Percentiles rank a stretch among this genome's conserved stretches.
phyloP scores from a whole-genome alignment of 1,140 invertebrate species.

The Orius insidiosus region DNA sequence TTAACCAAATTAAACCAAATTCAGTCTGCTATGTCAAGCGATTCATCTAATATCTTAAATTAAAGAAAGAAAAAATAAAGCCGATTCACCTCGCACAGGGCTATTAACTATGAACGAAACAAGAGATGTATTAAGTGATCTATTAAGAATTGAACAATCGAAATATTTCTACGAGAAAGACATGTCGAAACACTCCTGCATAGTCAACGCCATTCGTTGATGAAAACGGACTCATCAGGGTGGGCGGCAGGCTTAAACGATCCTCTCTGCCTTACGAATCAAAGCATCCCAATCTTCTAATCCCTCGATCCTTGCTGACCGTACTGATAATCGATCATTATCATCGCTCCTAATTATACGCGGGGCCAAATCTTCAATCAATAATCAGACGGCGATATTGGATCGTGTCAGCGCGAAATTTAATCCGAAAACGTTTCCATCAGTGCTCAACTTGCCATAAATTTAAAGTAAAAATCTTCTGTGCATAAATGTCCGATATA shows the following conservation, averaged over 20 bases:
- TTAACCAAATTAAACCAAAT: too few relatives aligned
- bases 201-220: slow-evolving; percentile 23
- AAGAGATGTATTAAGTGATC: too few relatives aligned
- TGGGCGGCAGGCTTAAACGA: slow-evolving; percentile 24
- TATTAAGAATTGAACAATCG: background rate
- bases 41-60: too few relatives aligned
- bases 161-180: background rate
- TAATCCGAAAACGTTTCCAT: slow-evolving; percentile 16
- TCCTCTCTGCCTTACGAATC: slow-evolving; percentile 20
- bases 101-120: too few relatives aligned
- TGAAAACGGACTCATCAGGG: slow-evolving; percentile 22
- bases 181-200: background rate
- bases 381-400: slow-evolving; percentile 22
- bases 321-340: slow-evolving; percentile 19
- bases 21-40: too few relatives aligned
- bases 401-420: slow-evolving; percentile 20
- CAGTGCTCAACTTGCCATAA: too few relatives aligned
- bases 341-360: slow-evolving; percentile 22
- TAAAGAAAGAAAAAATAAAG: too few relatives aligned
- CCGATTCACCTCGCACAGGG: too few relatives aligned
- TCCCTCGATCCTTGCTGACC: slow-evolving; percentile 14
- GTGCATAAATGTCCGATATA: slow-evolving; percentile 22
- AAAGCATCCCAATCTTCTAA: slow-evolving; percentile 28
- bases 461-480: too few relatives aligned
- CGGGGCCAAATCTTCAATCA: slow-evolving; percentile 21